A percentile compares a stretch with the other conserved stretches of the same genome.
Conservation (phyloP, 2,888 invertebrate species). For the Piscicola geometra region DNA sequence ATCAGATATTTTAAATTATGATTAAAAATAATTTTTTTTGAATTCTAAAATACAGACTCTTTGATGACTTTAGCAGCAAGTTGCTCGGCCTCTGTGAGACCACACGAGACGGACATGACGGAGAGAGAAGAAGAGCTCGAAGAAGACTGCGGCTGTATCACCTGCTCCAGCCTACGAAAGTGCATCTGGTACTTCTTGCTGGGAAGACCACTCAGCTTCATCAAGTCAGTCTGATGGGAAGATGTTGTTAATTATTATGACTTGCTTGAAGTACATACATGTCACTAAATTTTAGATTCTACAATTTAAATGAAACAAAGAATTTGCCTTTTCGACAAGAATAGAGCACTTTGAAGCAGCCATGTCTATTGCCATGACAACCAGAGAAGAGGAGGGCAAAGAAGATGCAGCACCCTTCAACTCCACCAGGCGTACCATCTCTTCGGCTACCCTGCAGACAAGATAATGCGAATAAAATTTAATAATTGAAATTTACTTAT, state of each 20-base stretch:
- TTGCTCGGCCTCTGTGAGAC: background rate
- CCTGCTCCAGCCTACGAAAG: background rate
- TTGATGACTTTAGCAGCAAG: background rate
- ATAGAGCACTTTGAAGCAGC: background rate
- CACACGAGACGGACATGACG: background rate
- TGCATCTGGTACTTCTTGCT: background rate
- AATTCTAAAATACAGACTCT: background rate
- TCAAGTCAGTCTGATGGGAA: background rate
- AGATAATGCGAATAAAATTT: background rate
- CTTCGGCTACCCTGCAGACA: background rate
- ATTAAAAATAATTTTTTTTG: background rate
- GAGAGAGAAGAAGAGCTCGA: background rate
- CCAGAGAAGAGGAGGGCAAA: background rate
- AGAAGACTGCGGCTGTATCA: background rate
- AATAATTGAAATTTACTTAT: background rate
- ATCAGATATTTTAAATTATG: background rate
- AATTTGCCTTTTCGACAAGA: background rate
- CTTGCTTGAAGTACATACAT: no score
- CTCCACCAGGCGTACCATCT: background rate
- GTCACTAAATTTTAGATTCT: no score
- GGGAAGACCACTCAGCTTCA: background rate
- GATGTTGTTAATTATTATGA: background rate
- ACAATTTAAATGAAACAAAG: background rate
- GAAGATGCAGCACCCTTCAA: background rate
- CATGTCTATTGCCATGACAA: conserved; percentile 5